These are phyloP conservation scores for Lycocerus yunnanus DNA, from an alignment of 2,888 invertebrate genomes.

Conservation along the genomic window DNA sequence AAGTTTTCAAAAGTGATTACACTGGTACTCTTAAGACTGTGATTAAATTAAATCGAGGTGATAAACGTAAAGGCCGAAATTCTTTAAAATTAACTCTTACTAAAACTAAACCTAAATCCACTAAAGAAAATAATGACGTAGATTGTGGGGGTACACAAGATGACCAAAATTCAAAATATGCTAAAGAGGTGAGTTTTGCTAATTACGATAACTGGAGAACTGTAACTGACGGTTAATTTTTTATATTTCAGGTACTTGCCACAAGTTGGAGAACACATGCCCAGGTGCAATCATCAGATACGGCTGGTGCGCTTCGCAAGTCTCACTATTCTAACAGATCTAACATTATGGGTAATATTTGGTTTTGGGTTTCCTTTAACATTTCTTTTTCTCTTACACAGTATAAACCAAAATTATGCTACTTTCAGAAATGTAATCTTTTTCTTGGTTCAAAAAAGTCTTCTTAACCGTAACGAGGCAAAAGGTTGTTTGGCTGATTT, in stretches of 20 bases:
- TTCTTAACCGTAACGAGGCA: background rate
- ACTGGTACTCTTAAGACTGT: constrained; percentile 85
- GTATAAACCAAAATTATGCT: background rate
- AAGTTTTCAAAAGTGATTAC: constrained; percentile 54
- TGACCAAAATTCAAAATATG: constrained; percentile 55
- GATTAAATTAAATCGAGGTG: constrained; percentile 73
- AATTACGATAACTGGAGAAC: background rate
- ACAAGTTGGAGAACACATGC: constrained; percentile 48
- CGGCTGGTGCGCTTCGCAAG: constrained; percentile 74
- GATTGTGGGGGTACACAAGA: constrained; percentile 55
- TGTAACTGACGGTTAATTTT: constrained; percentile 43
- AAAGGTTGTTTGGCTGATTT: background rate
- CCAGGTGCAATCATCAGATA: constrained; percentile 52
- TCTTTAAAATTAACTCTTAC: constrained; percentile 81
- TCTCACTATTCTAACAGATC: constrained; percentile 76
- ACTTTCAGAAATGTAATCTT: background rate
- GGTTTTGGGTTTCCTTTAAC: constrained; percentile 53
- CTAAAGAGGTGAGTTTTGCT: constrained; percentile 62
- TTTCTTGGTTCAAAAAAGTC: background rate
- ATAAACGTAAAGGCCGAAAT: constrained; percentile 71
- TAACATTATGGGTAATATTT: constrained; percentile 64
- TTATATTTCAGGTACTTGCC: constrained; percentile 51
- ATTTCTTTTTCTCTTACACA: constrained; percentile 12
- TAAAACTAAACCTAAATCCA: constrained; percentile 61
- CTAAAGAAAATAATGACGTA: constrained; percentile 50